Percentiles rank a stretch among this genome's conserved stretches.
These are phyloP conservation scores for Tipula helvola DNA, from an alignment of 2,888 invertebrate species.

Conservation along the genomic window DNA sequence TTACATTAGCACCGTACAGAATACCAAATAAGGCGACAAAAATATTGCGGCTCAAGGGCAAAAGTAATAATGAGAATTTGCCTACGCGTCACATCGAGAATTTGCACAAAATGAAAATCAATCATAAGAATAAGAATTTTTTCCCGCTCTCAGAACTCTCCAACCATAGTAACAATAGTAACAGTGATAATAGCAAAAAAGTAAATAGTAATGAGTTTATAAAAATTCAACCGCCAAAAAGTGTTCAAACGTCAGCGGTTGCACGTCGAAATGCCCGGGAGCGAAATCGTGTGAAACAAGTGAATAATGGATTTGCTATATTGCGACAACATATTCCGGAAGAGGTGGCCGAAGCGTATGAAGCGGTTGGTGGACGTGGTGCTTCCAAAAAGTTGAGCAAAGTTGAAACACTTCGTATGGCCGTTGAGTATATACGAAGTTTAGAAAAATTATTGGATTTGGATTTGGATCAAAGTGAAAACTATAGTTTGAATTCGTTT, in stretches of 20 bases:
- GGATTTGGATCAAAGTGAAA: not conserved
- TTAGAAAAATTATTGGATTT: slow-evolving; percentile 52
- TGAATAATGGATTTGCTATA: slow-evolving; percentile 83
- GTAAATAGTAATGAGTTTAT: not conserved
- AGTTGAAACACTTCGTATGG: slow-evolving; percentile 81
- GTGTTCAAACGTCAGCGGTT: slow-evolving; percentile 64
- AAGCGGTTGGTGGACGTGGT: slow-evolving; percentile 47
- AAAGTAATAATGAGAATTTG: not conserved
- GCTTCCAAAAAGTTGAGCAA: slow-evolving; percentile 69
- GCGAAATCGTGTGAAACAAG: slow-evolving; percentile 84
- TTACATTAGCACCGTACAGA: not conserved
- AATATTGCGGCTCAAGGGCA: not conserved
- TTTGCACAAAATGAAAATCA: not conserved
- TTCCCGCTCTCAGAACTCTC: not conserved
- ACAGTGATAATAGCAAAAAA: not conserved
- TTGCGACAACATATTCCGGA: slow-evolving; percentile 76
- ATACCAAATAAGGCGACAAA: not conserved
- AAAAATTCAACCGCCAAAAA: slow-evolving; percentile 1
- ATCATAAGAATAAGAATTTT: not conserved
- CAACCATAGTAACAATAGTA: not conserved
- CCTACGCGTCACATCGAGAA: not conserved
- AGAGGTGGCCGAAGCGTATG: slow-evolving; percentile 60
- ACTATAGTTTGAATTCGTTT: not conserved
- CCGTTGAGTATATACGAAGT: slow-evolving; percentile 78
- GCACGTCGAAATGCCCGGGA: slow-evolving; percentile 85